Evolutionary conservation across 1,140 invertebrate species (phyloP), one percentile per base, ranked within the genome.

Genomic region (Chelonus insularis): DNA sequence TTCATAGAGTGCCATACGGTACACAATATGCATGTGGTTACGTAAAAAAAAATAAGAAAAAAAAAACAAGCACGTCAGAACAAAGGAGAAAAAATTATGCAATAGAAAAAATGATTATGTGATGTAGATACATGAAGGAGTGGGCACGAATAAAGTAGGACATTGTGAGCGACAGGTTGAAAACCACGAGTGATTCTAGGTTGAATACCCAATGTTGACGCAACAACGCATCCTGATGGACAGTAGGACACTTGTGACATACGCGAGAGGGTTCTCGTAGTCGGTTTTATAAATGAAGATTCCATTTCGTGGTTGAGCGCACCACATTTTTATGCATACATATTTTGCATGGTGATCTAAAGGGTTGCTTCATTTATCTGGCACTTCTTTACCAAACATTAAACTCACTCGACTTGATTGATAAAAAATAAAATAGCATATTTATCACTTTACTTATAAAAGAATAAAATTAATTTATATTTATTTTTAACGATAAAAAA

Each of bases 181-280:
- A 18, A 20, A 11, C 2, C 20, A 12, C 8, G 21, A 48, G 45
- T 48, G 45, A 12, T n/a, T 29, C 21, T 29, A 48, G 21, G 9
- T n/a, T 48, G 45, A 18, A 45, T 45, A 45, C 14, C 18, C 41
- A 20, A 25, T 12, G 45, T 51, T 51, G 48, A 51, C 25, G 48
- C 12, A 51, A 51, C 25, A 51, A 51, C 48, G 25, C 16, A 51
- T 51, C 12, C 48, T 51, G 48, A 51, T 16, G 14, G 48, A 51
- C 48, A 36, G 48, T 34, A 34, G 29, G 14, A 51, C 29, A 32
- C 48, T 34, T 5, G 6, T 34, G 11, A n/a, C 48, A 18, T n/a
- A 12, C 29, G 12, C 16, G 48, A 16, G 25, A 34, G n/a, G 7
- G n/a, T 34, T 8, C 11, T 51, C 25, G n/a, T 3, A 32, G 48